These are phyloP conservation scores for Hypotaenidia okinawae DNA, from an alignment of 2,797 vertebrate genomes.

Conservation along the genomic window DNA sequence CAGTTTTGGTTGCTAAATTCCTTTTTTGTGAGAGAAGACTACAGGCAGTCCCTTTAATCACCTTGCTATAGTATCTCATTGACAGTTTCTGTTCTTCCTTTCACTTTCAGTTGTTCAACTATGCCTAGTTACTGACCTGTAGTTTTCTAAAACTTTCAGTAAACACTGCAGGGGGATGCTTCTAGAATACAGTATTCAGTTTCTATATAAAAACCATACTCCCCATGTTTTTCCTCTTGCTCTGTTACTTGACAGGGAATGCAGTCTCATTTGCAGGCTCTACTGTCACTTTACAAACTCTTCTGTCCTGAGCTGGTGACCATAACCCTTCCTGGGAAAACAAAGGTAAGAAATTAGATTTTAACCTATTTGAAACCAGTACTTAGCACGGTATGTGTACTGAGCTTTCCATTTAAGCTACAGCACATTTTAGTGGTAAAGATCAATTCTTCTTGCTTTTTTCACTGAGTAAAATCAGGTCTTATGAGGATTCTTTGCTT, in stretches of 20 bases:
- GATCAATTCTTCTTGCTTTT: background rate
- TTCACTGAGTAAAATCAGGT: background rate
- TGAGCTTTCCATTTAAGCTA: background rate
- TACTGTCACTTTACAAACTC: conserved; percentile 90
- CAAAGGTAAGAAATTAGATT: conserved; percentile 81
- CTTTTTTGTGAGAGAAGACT: background rate
- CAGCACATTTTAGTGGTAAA: background rate
- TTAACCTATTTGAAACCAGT: background rate
- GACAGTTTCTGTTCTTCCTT: background rate
- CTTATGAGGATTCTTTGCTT: background rate
- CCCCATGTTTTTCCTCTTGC: background rate
- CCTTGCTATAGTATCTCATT: background rate
- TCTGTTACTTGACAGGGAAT: conserved; percentile 81
- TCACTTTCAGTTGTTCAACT: background rate
- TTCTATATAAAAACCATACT: background rate
- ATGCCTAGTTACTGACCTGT: background rate
- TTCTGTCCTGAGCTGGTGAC: conserved; percentile 88
- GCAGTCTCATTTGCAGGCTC: conserved; percentile 86
- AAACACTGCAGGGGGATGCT: background rate
- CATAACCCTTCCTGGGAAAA: conserved; percentile 81
- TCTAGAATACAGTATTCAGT: background rate
- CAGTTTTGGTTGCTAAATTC: background rate
- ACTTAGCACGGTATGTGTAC: background rate
- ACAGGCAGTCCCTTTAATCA: background rate
- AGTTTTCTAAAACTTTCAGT: background rate